phyloP scores from a whole-genome alignment of 2,113 vertebrate species.

The Sebastes schlegelii region DNA sequence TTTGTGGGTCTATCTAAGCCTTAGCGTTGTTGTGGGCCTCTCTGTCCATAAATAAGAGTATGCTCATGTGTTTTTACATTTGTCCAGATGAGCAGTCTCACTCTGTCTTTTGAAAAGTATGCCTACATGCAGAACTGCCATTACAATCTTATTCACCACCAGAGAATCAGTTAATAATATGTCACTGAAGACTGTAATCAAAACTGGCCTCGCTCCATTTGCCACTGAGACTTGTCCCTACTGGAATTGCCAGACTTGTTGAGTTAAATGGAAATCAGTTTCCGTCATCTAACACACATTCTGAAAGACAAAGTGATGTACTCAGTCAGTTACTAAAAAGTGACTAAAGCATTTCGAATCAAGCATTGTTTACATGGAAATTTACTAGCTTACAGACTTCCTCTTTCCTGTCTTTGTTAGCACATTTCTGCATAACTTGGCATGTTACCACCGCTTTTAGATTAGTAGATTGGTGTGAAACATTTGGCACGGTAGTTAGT shows the following conservation, averaged over 20 bases:
- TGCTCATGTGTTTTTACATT: slow-evolving; percentile 5
- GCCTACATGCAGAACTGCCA: slow-evolving; percentile 22
- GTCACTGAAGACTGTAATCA: slow-evolving; percentile 65
- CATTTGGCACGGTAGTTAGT: not conserved
- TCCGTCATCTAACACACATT: not conserved
- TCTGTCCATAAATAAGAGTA: not conserved
- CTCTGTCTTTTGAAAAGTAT: not conserved
- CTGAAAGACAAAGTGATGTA: not conserved
- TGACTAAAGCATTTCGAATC: not conserved
- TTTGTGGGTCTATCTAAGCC: not conserved
- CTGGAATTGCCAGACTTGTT: slow-evolving; percentile 53
- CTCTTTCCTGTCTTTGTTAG: not conserved
- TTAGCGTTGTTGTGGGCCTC: not conserved
- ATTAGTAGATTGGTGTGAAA: not conserved
- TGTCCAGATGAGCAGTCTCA: not conserved
- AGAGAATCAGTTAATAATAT: slow-evolving; percentile 49
- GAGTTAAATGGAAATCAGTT: slow-evolving; percentile 29
- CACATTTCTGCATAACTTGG: not conserved
- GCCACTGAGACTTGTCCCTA: slow-evolving; percentile 53
- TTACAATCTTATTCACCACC: slow-evolving; percentile 32
- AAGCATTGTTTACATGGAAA: not conserved
- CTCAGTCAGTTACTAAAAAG: not conserved
- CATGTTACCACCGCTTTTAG: not conserved
- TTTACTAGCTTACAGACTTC: not conserved
- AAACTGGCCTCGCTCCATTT: slow-evolving; percentile 52